A percentile compares a stretch with the other conserved stretches of the same genome.
Conservation (phyloP, 2,113 vertebrate genomes). For the Burhinus bistriatus region DNA sequence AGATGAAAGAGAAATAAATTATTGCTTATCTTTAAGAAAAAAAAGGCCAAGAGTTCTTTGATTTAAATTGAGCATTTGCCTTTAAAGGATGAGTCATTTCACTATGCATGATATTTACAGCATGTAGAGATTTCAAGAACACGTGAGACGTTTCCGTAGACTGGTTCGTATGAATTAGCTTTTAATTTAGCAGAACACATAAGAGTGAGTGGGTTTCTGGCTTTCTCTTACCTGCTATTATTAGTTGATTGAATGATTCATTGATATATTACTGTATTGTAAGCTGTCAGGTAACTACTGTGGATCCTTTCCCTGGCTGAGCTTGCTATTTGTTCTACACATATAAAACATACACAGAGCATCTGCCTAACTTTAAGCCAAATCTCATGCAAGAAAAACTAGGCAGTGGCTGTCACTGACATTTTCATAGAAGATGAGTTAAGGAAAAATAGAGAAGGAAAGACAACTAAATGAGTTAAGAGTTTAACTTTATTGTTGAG, state of each 20-base stretch:
- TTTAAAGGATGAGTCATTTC: conserved; percentile 30
- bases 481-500: not conserved
- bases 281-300: not conserved
- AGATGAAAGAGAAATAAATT: conserved; percentile 89
- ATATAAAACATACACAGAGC: not conserved
- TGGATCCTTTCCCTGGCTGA: not conserved
- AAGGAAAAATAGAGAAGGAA: not conserved
- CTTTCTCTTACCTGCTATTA: not conserved
- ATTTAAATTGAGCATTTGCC: conserved; percentile 58
- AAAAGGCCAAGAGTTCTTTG: conserved; percentile 55
- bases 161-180: not conserved
- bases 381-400: not conserved
- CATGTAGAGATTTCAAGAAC: conserved; percentile 1
- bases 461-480: not conserved
- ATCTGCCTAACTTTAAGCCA: not conserved
- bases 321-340: not conserved
- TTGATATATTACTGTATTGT: not conserved
- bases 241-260: not conserved
- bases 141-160: not conserved
- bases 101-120: not conserved
- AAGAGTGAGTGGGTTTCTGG: not conserved
- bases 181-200: not conserved
- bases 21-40: conserved; percentile 81
- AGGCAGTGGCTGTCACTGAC: not conserved
- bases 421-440: not conserved